Conservation (phyloP, 1,140 invertebrate genomes). For the Drosophila pandora region DNA sequence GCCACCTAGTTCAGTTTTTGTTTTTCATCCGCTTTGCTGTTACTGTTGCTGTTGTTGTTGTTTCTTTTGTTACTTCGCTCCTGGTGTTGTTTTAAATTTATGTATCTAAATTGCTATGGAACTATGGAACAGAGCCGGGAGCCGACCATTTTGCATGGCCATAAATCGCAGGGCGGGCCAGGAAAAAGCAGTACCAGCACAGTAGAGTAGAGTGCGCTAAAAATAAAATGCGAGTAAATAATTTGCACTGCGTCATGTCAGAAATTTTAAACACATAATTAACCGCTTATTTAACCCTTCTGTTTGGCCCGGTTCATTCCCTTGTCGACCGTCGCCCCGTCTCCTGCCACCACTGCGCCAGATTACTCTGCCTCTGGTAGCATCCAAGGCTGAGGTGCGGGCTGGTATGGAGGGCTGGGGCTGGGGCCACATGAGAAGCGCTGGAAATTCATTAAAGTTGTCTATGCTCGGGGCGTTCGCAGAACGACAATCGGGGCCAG, state of each 20-base stretch:
- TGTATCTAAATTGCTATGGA: constrained; percentile 64
- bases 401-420: background rate
- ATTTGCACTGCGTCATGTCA: constrained; percentile 81
- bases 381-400: constrained; percentile 4
- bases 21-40: constrained; percentile 3
- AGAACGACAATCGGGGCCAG: constrained; percentile 76
- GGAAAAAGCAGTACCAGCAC: constrained; percentile 1
- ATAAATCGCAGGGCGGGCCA: constrained; percentile 51
- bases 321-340: background rate
- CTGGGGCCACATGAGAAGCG: constrained; percentile 48
- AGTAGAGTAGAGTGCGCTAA: constrained; percentile 54
- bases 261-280: constrained; percentile 83
- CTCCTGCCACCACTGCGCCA: constrained; percentile 32
- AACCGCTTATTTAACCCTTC: constrained; percentile 82
- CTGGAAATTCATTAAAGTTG: constrained; percentile 78
- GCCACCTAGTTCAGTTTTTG: constrained; percentile 34
- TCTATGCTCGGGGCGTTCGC: constrained; percentile 79
- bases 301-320: constrained; percentile 42
- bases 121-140: constrained; percentile 41
- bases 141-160: constrained; percentile 56
- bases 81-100: constrained; percentile 26
- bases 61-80: background rate
- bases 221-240: constrained; percentile 81
- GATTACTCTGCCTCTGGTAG: constrained; percentile 49
- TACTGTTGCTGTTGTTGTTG: background rate